Conservation (phyloP, 2,113 vertebrate genomes). For the Candoia aspera region DNA sequence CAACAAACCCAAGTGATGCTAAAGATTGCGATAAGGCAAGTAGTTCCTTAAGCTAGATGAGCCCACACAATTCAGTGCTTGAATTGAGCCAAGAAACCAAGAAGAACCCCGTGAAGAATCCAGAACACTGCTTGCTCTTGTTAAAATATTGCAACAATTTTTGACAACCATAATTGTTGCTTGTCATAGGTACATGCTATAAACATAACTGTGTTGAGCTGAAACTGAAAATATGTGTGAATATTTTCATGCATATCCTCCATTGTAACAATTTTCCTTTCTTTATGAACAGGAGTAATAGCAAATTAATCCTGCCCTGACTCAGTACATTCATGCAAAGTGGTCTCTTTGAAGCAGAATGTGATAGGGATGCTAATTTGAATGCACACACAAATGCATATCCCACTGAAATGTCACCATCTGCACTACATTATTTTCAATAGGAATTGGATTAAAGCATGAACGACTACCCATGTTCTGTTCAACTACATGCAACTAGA, state of each 20-base stretch:
- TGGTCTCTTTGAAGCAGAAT: not conserved
- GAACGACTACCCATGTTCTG: not conserved
- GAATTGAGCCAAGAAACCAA: not conserved
- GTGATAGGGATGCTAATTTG: not conserved
- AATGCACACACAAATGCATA: not conserved
- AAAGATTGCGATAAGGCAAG: not conserved
- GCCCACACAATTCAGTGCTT: not conserved
- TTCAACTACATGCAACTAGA: not conserved
- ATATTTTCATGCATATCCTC: not conserved
- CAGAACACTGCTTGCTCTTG: not conserved
- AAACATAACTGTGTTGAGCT: not conserved
- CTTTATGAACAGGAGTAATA: not conserved
- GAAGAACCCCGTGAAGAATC: not conserved
- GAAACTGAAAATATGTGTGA: not conserved
- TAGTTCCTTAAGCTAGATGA: not conserved
- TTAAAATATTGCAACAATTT: not conserved
- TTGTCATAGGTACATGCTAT: not conserved
- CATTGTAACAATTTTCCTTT: not conserved
- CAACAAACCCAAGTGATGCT: not conserved
- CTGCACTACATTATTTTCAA: not conserved
- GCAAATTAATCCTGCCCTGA: not conserved
- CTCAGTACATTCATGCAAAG: not conserved
- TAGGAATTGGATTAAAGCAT: not conserved
- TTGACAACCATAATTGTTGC: not conserved
- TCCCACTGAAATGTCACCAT: not conserved